Base-by-base conservation (phyloP, 2,888 invertebrate species). In the Leptothorax acervorum region DNA sequence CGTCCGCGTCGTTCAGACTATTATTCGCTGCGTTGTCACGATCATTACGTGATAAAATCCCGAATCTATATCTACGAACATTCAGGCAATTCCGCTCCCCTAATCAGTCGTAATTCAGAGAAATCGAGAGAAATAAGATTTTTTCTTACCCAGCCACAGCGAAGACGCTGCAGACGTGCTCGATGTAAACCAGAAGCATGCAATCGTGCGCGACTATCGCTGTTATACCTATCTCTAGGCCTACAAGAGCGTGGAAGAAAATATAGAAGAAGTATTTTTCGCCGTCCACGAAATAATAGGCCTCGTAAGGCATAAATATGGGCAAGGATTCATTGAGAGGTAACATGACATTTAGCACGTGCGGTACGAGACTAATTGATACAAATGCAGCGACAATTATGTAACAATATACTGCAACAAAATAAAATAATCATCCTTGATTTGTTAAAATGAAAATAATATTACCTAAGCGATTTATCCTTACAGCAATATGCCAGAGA, bases 251-350 rank as follows among this genome's bases (percentile, higher is more conserved):
- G 6, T 75, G 82, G 18, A 42, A 11, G n/a, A 66, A 53, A 35
- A 82, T 82, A 9, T 63, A 65, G n/a, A 12, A 55, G 23, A 31
- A 83, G 9, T 83, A 78, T 39, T 83, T n/a, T 2, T 48, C 12
- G 2, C 5, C 12, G 23, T 83, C 75, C 3, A 83, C 78, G 15
- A 78, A 78, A 11, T 78, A 83, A 39, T 83, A 48, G 0, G 39
- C 28, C 0, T 48, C 39, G 0, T 15, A 51, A 4, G 68, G 68
- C 12, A 60, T 2, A 4, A n/a, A 8, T 45, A 66, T 15, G 4
- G 82, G 57, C 1, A 66, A 45, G 2, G 82, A 83, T 18, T 68
- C 82, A 3, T 83, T 83, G 12, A 83, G 48, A 0, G 83, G 83
- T 18, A 51, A 60, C 0, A 68, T 1, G 4, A 31, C 3, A 31